Evolutionary conservation across 1,140 invertebrate genomes (phyloP).

Genomic region (Sycophaga agraensis): DNA sequence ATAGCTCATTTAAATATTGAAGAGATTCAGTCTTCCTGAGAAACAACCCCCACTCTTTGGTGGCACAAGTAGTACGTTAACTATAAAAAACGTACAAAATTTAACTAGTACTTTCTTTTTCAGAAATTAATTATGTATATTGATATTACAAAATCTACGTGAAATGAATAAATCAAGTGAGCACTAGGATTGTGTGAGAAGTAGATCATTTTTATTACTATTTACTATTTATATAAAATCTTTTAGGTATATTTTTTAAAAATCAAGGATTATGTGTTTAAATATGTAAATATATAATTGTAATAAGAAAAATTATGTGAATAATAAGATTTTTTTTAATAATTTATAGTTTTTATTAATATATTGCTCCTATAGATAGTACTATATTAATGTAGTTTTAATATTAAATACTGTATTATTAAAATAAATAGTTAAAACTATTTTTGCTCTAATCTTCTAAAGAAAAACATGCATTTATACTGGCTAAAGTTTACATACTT

Average conservation of each 20-base stretch:
- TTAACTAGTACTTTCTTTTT: slow-evolving; percentile 18
- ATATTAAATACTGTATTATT: too few relatives aligned
- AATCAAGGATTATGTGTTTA: not conserved
- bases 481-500: too few relatives aligned
- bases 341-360: not conserved
- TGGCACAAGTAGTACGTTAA: slow-evolving; percentile 18
- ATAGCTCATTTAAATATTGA: slow-evolving; percentile 88
- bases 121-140: not conserved
- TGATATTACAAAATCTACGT: not conserved
- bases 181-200: not conserved
- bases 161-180: slow-evolving; percentile 4
- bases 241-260: slow-evolving; percentile 3
- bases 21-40: slow-evolving; percentile 67
- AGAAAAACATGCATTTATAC: too few relatives aligned
- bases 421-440: too few relatives aligned
- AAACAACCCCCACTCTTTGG: not conserved
- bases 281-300: slow-evolving; percentile 28
- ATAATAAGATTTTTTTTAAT: slow-evolving; percentile 21
- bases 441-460: too few relatives aligned
- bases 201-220: slow-evolving; percentile 26
- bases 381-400: too few relatives aligned
- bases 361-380: slow-evolving; percentile 6
- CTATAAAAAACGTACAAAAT: slow-evolving; percentile 21
- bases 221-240: slow-evolving; percentile 17
- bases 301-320: slow-evolving; percentile 16